These are phyloP conservation scores for Spea bombifrons DNA, from an alignment of 2,113 vertebrate species.

Conservation along the genomic window DNA sequence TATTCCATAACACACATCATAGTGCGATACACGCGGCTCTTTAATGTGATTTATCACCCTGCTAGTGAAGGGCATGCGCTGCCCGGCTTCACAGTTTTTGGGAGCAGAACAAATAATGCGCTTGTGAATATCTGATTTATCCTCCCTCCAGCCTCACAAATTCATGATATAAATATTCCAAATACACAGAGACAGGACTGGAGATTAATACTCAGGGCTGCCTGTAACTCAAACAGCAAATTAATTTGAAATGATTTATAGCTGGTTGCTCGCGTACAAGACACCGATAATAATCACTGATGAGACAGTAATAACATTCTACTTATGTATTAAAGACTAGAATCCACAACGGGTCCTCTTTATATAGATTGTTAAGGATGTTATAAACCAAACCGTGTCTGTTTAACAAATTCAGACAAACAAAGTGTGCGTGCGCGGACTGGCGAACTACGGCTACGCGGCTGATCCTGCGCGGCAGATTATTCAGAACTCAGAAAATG, in stretches of 20 bases:
- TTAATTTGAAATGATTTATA: constrained; percentile 28
- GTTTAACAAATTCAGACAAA: background rate
- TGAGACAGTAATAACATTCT: constrained; percentile 18
- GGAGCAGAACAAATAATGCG: background rate
- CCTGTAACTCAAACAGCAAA: constrained; percentile 27
- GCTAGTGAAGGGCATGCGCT: background rate
- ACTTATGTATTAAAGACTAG: constrained; percentile 8
- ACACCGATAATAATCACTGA: constrained; percentile 28
- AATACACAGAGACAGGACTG: background rate
- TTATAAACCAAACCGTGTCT: constrained; percentile 28
- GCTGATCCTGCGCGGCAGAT: too few species aligned
- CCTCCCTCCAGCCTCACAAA: background rate
- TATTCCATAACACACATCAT: background rate
- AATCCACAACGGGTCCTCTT: constrained; percentile 13
- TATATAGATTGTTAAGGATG: constrained; percentile 26
- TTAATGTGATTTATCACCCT: background rate
- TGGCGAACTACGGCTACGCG: too few species aligned
- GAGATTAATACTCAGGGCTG: background rate
- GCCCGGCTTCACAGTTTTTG: background rate
- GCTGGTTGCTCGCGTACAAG: background rate
- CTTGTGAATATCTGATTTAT: background rate
- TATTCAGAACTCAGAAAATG: too few species aligned
- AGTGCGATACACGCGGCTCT: background rate
- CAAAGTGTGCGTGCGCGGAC: too few species aligned
- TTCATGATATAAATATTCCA: constrained; percentile 22